Base-by-base conservation (phyloP, 2,888 invertebrate species). In the Anticlea derivata region DNA sequence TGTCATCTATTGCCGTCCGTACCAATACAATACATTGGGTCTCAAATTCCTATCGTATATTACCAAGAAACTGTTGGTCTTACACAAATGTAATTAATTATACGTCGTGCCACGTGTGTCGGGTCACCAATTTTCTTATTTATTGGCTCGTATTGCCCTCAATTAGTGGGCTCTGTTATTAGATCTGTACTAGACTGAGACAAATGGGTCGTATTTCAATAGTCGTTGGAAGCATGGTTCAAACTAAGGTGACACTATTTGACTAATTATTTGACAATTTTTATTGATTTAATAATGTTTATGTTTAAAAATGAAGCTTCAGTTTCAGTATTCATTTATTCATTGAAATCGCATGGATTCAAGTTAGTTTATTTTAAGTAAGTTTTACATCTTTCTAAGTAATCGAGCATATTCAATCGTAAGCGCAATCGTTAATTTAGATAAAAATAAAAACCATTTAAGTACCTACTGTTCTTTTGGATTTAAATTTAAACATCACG, bases 61-160 rank as follows among this genome's bases (percentile, higher is more conserved):
- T 48, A 44, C 39, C 43, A 30, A 48, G 31, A 38, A 48, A 48
- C 44, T 39, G 52, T 48, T 44, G 43, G 49, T 24, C 49, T 50
- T 50, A 48, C 48, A 38, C 43, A 27, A 53, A 39, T 49, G 70
- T 75, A 80, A 83, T 83, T 83, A 84, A 83, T 83, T 72, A 75
- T 75, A 67, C 73, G 71, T 64, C 73, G 56, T 52, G 55, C 70
- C 78, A 75, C 76, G 76, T 78, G 76, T 69, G 68, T 54, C 35
- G 73, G 73, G 75, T 77, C 76, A 58, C 78, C 83, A 79, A 78
- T 80, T 76, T 80, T 76, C 83, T 83, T 83, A 85, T 85, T 85
- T 85, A 85, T 84, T 77, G 83, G 68, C 63, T 70, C 75, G 71
- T 70, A 80, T 82, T 80, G 73, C 70, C 73, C 65, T 53, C 78